Conservation (phyloP, 2,888 invertebrate species). For the Cheilosia scutellata region DNA sequence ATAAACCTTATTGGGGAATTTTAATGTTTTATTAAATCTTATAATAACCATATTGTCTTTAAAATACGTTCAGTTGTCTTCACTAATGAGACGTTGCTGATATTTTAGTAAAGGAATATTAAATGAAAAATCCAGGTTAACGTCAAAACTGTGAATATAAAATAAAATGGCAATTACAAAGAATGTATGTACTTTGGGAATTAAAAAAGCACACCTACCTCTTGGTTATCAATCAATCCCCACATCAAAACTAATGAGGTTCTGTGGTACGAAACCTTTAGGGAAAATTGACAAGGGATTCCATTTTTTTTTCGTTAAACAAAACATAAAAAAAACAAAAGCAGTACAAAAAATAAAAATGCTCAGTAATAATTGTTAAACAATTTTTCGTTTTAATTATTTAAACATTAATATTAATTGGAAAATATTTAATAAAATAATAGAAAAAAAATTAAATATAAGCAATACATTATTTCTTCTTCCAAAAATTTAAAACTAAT, state of each 20-base stretch:
- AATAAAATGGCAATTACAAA: conserved; percentile 24
- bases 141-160: conserved; percentile 36
- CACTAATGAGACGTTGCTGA: neutral
- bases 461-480: conserved; percentile 53
- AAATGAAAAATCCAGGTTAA: conserved; percentile 16
- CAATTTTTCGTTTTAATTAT: conserved; percentile 60
- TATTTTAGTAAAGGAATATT: conserved; percentile 2
- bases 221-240: conserved; percentile 31
- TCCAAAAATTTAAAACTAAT: conserved; percentile 45
- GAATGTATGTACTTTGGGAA: neutral
- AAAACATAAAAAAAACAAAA: neutral
- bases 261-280: conserved; percentile 47
- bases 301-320: conserved; percentile 15
- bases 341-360: conserved; percentile 30
- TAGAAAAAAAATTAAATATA: conserved; percentile 31
- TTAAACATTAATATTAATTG: conserved; percentile 65
- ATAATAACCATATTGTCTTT: neutral
- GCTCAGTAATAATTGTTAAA: conserved; percentile 47
- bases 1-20: too few species aligned
- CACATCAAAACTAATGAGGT: conserved; percentile 41
- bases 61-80: neutral
- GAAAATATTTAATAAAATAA: conserved; percentile 51
- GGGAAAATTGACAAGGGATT: conserved; percentile 33
- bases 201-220: conserved; percentile 29
- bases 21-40: too few species aligned